Percentiles rank a stretch among this genome's conserved stretches.
These are phyloP conservation scores for Mormoops blainvillei DNA, from an alignment of 2,113 vertebrate species.

Conservation along the genomic window DNA sequence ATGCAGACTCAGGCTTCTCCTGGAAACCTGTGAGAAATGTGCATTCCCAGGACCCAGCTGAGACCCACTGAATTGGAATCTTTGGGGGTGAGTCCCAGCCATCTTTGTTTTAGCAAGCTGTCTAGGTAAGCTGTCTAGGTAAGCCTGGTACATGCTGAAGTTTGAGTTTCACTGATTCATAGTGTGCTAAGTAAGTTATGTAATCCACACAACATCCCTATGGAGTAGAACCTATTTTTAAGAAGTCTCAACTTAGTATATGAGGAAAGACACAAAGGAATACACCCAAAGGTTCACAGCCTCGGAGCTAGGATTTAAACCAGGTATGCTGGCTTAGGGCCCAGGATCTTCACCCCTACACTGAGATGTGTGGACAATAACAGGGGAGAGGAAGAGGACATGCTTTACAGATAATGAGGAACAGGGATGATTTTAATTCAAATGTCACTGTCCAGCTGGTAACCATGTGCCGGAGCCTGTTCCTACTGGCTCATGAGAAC, in stretches of 20 bases:
- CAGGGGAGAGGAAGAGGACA: neutral
- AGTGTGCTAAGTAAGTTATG: neutral
- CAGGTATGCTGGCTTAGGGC: neutral
- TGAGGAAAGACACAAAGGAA: neutral
- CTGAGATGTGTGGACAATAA: neutral
- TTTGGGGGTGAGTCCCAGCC: neutral
- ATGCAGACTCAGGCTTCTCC: neutral
- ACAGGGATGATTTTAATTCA: neutral
- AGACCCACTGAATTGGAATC: neutral
- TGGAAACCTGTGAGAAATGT: neutral
- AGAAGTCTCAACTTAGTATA: neutral
- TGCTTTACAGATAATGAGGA: neutral
- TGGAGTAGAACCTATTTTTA: neutral
- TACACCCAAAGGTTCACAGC: neutral
- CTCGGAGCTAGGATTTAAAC: neutral
- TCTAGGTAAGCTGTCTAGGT: neutral
- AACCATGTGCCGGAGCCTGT: neutral
- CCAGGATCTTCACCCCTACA: neutral
- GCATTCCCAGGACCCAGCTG: neutral
- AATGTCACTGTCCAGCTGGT: neutral
- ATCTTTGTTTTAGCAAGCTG: neutral
- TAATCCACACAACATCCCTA: neutral
- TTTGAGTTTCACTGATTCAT: neutral
- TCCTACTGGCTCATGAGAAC: rapidly evolving
- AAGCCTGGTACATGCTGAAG: neutral